phyloP scores from a whole-genome alignment of 2,888 invertebrate species.

The Trichopria drosophilae region DNA sequence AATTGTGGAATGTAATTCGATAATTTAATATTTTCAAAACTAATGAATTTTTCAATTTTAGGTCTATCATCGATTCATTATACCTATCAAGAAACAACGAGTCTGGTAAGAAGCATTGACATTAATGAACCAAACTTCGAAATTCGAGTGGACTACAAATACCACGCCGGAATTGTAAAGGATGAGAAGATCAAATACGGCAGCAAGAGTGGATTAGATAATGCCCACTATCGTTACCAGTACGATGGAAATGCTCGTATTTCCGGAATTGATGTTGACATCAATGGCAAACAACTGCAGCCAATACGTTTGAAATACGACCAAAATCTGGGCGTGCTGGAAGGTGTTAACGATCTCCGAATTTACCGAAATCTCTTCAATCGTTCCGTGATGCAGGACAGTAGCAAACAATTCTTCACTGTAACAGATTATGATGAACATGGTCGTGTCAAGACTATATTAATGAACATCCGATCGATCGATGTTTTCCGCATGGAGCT shows the following conservation, averaged over 20 bases:
- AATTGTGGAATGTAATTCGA: not conserved
- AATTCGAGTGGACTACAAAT: constrained; percentile 84
- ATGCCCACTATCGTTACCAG: constrained; percentile 86
- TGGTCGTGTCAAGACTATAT: constrained; percentile 78
- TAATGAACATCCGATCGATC: constrained; percentile 83
- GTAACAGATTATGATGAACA: constrained; percentile 88
- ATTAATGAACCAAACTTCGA: constrained; percentile 88
- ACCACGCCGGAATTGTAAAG: constrained; percentile 86
- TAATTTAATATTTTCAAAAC: not conserved
- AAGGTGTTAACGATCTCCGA: constrained; percentile 82
- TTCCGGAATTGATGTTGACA: constrained; percentile 83
- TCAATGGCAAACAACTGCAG: constrained; percentile 84
- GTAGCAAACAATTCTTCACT: constrained; percentile 85
- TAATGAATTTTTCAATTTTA: constrained; percentile 29
- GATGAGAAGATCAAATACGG: constrained; percentile 85
- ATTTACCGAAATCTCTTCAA: constrained; percentile 86
- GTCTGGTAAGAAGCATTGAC: constrained; percentile 83
- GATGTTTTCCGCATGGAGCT: constrained; percentile 85
- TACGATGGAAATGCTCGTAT: constrained; percentile 92
- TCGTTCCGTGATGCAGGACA: constrained; percentile 87
- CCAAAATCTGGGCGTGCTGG: constrained; percentile 84
- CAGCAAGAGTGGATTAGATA: constrained; percentile 81
- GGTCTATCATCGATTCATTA: constrained; percentile 82
- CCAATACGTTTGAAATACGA: constrained; percentile 82
- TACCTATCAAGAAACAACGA: constrained; percentile 81